Conservation (phyloP, 2,113 vertebrate species). For the Paedocypris sp. region DNA sequence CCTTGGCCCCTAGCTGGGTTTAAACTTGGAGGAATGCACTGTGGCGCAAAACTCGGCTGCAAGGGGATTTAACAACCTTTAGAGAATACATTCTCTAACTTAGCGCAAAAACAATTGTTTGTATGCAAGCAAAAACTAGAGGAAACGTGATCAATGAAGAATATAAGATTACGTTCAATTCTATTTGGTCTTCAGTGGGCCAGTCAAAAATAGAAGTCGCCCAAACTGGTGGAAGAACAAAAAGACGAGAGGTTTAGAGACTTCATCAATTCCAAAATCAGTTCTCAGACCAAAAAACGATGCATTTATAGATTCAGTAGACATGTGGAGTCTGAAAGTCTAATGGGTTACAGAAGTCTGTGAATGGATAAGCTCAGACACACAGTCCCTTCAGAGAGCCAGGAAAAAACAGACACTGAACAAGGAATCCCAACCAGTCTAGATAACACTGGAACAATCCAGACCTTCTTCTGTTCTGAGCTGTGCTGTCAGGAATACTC, state of each 20-base stretch:
- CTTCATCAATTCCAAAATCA: neutral
- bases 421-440: slow-evolving; percentile 36
- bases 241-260: slow-evolving; percentile 1
- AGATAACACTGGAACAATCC: slow-evolving; percentile 53
- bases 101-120: slow-evolving; percentile 27
- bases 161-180: no score
- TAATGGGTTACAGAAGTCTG: slow-evolving; percentile 34
- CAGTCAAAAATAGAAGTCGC: neutral
- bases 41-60: slow-evolving; percentile 46
- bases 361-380: slow-evolving; percentile 46
- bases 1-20: slow-evolving; percentile 38
- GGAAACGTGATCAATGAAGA: no score
- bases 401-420: slow-evolving; percentile 20
- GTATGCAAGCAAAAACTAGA: slow-evolving; percentile 1
- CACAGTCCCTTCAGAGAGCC: slow-evolving; percentile 40
- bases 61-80: slow-evolving; percentile 38
- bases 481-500: slow-evolving; percentile 50
- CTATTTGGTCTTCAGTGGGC: no score
- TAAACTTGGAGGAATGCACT: slow-evolving; percentile 41
- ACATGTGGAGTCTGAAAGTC: slow-evolving; percentile 54
- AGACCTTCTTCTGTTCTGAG: slow-evolving; percentile 58
- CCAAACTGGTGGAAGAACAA: no score
- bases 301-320: neutral
- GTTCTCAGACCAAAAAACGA: slow-evolving; percentile 9
- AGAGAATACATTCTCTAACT: slow-evolving; percentile 19